Conservation (phyloP, 1,140 invertebrate species). For the Epicauta chinensis region DNA sequence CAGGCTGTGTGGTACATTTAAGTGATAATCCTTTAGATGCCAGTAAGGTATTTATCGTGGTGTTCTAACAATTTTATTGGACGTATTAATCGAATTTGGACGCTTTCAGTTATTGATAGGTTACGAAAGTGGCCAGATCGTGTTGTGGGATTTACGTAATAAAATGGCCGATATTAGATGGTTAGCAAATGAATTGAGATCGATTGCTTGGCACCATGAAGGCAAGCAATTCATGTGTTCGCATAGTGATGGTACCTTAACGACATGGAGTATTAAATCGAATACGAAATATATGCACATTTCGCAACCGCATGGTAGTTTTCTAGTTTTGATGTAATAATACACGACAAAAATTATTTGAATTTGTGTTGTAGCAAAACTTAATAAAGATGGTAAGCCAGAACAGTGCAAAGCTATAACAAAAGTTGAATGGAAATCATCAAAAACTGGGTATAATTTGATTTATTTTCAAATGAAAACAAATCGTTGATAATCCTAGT, state of each 20-base stretch:
- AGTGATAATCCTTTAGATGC: slow-evolving; percentile 93
- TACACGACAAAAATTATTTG: slow-evolving; percentile 78
- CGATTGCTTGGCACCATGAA: slow-evolving; percentile 94
- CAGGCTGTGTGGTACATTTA: slow-evolving; percentile 88
- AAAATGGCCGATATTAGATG: slow-evolving; percentile 76
- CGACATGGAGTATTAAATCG: slow-evolving; percentile 80
- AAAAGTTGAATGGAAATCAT: slow-evolving; percentile 92
- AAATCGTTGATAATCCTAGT: background rate
- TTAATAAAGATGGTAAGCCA: slow-evolving; percentile 77
- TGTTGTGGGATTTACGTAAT: slow-evolving; percentile 90
- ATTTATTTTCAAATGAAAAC: too few relatives aligned
- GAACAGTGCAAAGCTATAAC: slow-evolving; percentile 88
- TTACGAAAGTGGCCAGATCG: slow-evolving; percentile 90
- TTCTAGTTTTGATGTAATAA: slow-evolving; percentile 54
- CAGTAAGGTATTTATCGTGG: slow-evolving; percentile 69
- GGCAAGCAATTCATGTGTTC: slow-evolving; percentile 97
- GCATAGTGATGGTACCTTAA: slow-evolving; percentile 90
- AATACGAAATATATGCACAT: slow-evolving; percentile 70
- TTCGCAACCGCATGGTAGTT: slow-evolving; percentile 85
- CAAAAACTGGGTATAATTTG: slow-evolving; percentile 72
- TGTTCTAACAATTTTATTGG: background rate
- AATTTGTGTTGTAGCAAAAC: slow-evolving; percentile 62
- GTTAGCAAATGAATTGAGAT: slow-evolving; percentile 73
- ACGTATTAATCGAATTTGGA: too few relatives aligned
- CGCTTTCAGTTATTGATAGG: slow-evolving; percentile 92